Evolutionary conservation across 1,140 invertebrate species (phyloP).

Genomic region (Bombus huntii): DNA sequence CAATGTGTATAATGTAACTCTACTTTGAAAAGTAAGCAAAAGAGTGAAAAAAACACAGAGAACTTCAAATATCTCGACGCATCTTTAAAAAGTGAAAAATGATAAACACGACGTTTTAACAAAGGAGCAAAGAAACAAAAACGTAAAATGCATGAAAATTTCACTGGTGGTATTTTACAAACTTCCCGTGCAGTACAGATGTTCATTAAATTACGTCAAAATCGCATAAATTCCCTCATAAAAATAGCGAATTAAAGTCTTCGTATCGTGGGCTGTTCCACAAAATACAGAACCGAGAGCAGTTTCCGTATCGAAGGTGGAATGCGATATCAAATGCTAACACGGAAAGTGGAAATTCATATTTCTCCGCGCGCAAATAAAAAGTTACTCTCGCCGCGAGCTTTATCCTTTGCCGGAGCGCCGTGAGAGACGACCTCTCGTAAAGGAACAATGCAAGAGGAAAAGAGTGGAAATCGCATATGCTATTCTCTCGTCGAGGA

Average conservation of each 20-base stretch:
- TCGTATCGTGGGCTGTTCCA: background rate
- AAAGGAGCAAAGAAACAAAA: no score
- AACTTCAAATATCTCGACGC: no score
- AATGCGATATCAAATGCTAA: background rate
- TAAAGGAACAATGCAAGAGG: conserved; percentile 39
- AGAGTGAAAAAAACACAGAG: no score
- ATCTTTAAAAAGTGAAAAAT: no score
- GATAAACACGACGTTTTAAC: no score
- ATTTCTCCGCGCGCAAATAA: conserved; percentile 41
- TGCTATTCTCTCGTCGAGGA: conserved; percentile 15
- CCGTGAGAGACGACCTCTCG: conserved; percentile 3
- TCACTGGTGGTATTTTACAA: background rate
- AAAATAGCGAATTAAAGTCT: background rate
- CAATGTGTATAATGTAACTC: no score
- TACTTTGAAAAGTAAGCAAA: no score
- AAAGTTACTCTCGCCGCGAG: conserved; percentile 42
- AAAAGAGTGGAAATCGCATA: conserved; percentile 12
- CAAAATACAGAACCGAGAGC: background rate
- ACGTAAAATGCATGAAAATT: background rate
- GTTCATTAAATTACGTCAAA: background rate
- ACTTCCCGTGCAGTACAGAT: background rate
- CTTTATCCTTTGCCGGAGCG: background rate
- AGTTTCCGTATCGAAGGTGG: background rate
- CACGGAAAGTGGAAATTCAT: conserved; percentile 23
- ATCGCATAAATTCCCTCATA: background rate